phyloP scores from a whole-genome alignment of 53 echinoderm and acorn worm genomes.

The Actinopyga echinites region DNA sequence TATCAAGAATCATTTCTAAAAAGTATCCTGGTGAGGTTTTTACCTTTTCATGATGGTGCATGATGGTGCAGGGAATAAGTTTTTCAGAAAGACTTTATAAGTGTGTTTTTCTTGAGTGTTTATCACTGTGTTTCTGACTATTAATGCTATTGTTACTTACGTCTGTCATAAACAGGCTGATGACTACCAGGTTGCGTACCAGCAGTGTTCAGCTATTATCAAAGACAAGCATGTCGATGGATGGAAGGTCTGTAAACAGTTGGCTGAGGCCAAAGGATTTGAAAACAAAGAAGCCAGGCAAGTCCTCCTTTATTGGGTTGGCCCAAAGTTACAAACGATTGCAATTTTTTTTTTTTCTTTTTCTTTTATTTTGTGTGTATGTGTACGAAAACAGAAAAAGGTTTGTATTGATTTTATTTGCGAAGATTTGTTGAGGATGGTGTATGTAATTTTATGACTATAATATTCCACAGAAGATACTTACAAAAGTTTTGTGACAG shows the following conservation, averaged over 20 bases:
- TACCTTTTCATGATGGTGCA: no score
- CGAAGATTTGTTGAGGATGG: background rate
- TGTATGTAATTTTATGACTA: background rate
- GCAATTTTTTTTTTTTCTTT: no score
- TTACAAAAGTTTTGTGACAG: no score
- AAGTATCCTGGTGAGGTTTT: no score
- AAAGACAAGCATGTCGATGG: slow-evolving; percentile 64
- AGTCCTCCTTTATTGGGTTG: background rate
- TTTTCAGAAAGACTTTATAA: background rate
- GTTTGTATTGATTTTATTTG: background rate
- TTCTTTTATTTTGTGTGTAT: background rate
- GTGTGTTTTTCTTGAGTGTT: background rate
- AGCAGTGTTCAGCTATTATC: slow-evolving; percentile 70
- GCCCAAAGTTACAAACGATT: no score
- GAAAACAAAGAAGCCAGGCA: slow-evolving; percentile 6
- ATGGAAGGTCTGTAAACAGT: slow-evolving; percentile 81
- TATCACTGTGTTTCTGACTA: no score
- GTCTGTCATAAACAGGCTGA: slow-evolving; percentile 34
- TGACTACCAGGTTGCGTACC: slow-evolving; percentile 72
- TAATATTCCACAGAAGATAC: no score
- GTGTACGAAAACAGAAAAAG: background rate
- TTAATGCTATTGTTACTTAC: background rate
- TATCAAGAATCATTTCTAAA: no score
- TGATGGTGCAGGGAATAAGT: no score
- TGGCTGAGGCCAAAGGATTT: slow-evolving; percentile 58